A percentile compares a stretch with the other conserved stretches of the same genome.
These are phyloP conservation scores for Spilarctia lutea DNA, from an alignment of 2,888 invertebrate species.

Conservation along the genomic window DNA sequence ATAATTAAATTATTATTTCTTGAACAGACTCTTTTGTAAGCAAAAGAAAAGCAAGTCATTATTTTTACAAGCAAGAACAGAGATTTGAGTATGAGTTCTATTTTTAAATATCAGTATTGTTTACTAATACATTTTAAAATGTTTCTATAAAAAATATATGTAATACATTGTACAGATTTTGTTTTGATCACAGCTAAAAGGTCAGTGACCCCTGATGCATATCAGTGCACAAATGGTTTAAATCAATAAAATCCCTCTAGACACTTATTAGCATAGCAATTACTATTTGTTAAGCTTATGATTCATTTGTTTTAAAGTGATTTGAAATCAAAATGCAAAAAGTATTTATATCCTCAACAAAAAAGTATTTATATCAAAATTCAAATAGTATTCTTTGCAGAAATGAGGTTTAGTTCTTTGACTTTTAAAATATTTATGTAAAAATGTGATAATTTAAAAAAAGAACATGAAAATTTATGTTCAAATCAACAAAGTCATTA, in stretches of 20 bases:
- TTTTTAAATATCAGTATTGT: conserved; percentile 8
- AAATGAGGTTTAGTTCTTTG: too few relatives aligned
- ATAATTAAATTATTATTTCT: neutral
- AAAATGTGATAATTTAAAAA: neutral
- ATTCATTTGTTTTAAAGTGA: neutral
- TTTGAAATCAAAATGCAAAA: neutral
- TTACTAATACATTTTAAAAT: neutral
- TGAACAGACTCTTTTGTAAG: neutral
- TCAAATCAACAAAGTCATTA: neutral
- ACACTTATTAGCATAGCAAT: neutral
- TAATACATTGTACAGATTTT: neutral
- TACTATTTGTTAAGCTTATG: neutral
- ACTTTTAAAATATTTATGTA: neutral
- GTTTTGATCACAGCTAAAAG: conserved; percentile 25
- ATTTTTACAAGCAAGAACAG: neutral
- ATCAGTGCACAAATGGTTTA: conserved; percentile 29
- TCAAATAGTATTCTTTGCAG: too few relatives aligned
- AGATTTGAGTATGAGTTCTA: conserved; percentile 9
- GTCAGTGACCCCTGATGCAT: conserved; percentile 45
- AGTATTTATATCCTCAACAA: neutral
- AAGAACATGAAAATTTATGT: neutral
- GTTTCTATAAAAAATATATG: neutral
- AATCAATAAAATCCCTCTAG: conserved; percentile 2
- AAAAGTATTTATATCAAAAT: neutral
- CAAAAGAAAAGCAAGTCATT: neutral